Base-by-base conservation (phyloP, 2,797 vertebrate species). In the Choloepus didactylus region DNA sequence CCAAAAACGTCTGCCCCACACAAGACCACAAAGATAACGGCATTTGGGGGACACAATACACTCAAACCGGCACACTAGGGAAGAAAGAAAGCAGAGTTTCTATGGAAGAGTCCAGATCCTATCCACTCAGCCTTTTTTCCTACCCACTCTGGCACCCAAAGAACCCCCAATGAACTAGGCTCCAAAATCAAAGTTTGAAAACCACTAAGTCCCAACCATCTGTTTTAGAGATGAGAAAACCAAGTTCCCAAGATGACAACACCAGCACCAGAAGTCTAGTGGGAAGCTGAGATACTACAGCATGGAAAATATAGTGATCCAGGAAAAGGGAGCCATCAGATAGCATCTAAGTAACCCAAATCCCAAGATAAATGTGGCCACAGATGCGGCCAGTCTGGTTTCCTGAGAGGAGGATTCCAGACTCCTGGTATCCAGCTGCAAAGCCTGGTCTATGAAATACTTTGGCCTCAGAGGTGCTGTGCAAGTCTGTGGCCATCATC, bases 341-440 rank as follows among this genome's bases (percentile, higher is more conserved):
- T 29, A 67, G 21, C 76, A n/a, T 49, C 77, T 49, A 35, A n/a
- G 31, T 31, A 82, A 56, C 3, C 62, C 67, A 87, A n/a, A 75
- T 23, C 59, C 41, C 25, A 31, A 84, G 69, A 64, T 60, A 70
- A 66, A 23, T 10, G 5, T 12, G 15, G 51, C 25, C 29, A 41
- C 11, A 82, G 49, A 67, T 9, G 11, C 60, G 92, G 51, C 51
- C 35, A 6, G 38, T 73, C 51, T 73, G 51, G 31, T 54, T 59
- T 93, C 64, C 72, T 84, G 56, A 44, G 49, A 77, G n/a, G 62
- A 93, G 82, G 67, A 83, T 31, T 76, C 31, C 8, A 89, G 69
- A 41, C 16, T 81, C 41, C n/a, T 41, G 49, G 10, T 73, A 25
- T 18, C n/a, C 25, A 56, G 54, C 46, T 76, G 77, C n/a, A 89